Evolutionary conservation across 92 coral and sea anemone genomes (phyloP), one percentile per base, ranked within the genome.

Genomic region (Virgularia gustaviana): DNA sequence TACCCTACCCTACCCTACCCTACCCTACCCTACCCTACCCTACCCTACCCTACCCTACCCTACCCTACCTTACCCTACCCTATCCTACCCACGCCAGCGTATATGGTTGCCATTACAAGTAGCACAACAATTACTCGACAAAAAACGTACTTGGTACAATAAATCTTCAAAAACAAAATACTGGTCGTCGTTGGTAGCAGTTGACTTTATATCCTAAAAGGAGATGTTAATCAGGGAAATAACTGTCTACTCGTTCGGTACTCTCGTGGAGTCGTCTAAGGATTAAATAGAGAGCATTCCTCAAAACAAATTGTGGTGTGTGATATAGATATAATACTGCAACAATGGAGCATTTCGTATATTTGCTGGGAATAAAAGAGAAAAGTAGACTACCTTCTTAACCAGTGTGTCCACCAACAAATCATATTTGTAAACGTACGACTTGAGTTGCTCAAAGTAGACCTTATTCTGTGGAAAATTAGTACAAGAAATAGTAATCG

Each of bases 131-230:
- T 39, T 39, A 39, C 7, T 39, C 15, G 7, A 39, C 45, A 39
- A 39, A 25, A 12, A 5, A n/a, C 76, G 41, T 42, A 94, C 99
- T 83, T 94, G 99, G 49, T 90, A 87, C 9, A 94, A 83, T 12
- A 94, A 84, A 65, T 94, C 99, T 67, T 94, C 99, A 87, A 87
- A 94, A 25, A 94, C 99, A 78, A 94, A 94, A 74, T 94, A 94
- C 70, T 94, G 79, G 57, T 89, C 99, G 75, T 94, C 99, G 54
- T 94, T 94, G 36, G 99, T 80, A 37, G 99, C 90, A 42, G 99
- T 91, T 63, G 89, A 83, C 81, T 90, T 81, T 29, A 91, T 80
- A 68, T 91, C 97, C 97, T 91, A 65, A 34, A 64, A 57, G 6
- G 39, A 53, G n/a, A n/a, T n/a, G n/a, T n/a, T n/a, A n/a, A n/a